Evolutionary conservation across 2,113 vertebrate genomes (phyloP).

Genomic region (Neogobius melanostomus): DNA sequence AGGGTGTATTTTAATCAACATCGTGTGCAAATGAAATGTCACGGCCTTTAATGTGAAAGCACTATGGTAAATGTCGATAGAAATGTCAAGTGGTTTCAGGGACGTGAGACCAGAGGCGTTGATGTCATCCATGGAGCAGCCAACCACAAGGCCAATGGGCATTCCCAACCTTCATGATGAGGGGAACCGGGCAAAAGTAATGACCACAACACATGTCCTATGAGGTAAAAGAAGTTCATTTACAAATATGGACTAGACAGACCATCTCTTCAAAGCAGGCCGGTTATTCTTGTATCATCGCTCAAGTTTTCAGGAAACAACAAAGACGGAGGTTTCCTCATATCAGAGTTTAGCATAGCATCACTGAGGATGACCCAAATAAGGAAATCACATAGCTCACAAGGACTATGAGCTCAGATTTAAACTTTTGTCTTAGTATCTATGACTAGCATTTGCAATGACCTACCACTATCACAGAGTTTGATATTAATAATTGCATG

Average conservation of each 20-base stretch:
- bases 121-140: slow-evolving; percentile 76
- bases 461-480: no score
- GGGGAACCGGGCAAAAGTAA: slow-evolving; percentile 32
- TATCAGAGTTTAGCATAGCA: no score
- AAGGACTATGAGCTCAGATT: no score
- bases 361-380: no score
- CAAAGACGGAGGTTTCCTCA: no score
- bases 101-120: slow-evolving; percentile 72
- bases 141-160: slow-evolving; percentile 70
- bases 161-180: slow-evolving; percentile 67
- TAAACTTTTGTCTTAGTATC: no score
- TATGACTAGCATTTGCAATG: no score
- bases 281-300: no score
- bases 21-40: slow-evolving; percentile 83
- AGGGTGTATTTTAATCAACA: slow-evolving; percentile 82
- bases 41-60: slow-evolving; percentile 81
- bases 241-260: slow-evolving; percentile 11
- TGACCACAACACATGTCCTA: slow-evolving; percentile 6
- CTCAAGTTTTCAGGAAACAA: no score
- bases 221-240: slow-evolving; percentile 17
- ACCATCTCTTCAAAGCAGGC: not conserved
- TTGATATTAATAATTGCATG: not conserved
- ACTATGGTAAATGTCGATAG: slow-evolving; percentile 82
- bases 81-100: slow-evolving; percentile 84
- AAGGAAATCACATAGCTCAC: no score